Evolutionary conservation across 2,113 vertebrate species (phyloP).

Genomic region (Odocoileus hemionus): DNA sequence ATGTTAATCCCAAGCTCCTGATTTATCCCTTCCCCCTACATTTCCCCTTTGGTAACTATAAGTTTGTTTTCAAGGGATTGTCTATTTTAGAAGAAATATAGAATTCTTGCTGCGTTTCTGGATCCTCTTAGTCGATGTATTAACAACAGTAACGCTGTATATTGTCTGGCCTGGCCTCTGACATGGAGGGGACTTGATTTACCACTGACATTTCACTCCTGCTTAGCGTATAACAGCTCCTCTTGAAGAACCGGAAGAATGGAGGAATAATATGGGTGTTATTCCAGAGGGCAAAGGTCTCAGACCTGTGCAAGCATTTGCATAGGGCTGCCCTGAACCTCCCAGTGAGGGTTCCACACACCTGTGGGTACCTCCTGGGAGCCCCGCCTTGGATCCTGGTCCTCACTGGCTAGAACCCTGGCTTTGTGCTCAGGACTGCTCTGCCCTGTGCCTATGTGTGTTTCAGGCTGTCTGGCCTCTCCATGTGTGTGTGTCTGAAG

Average conservation of each 20-base stretch:
- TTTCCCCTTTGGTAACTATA: background rate
- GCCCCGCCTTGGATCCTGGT: background rate
- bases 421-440: background rate
- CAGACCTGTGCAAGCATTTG: background rate
- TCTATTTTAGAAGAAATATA: constrained; percentile 23
- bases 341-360: background rate
- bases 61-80: background rate
- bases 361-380: background rate
- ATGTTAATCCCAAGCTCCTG: background rate
- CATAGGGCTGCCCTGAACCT: background rate
- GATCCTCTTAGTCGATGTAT: background rate
- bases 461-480: background rate
- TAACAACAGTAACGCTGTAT: background rate
- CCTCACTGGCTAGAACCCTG: background rate
- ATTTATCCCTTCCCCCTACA: background rate
- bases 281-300: background rate
- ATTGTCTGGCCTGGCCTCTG: background rate
- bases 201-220: background rate
- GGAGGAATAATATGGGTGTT: background rate
- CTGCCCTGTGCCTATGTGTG: no score
- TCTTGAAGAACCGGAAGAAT: background rate
- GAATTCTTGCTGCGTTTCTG: background rate
- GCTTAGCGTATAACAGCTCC: background rate
- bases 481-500: background rate
- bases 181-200: background rate